Conservation (phyloP, 2,113 vertebrate species). For the Gambusia affinis region DNA sequence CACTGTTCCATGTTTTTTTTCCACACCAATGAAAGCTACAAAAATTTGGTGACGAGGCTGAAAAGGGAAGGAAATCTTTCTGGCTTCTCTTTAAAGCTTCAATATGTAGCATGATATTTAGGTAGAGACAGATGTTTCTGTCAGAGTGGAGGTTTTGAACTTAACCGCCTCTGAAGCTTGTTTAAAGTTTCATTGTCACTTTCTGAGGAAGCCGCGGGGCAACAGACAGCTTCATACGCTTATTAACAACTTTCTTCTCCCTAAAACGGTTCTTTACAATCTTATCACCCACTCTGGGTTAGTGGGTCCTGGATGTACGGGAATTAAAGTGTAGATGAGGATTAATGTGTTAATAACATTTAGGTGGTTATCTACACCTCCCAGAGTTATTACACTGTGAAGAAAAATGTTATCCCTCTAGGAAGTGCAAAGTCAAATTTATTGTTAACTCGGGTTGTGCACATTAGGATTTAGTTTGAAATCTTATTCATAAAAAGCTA, state of each 20-base stretch:
- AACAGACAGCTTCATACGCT: neutral
- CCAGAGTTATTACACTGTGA: neutral
- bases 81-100: too few species aligned
- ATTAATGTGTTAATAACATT: neutral
- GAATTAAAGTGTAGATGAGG: neutral
- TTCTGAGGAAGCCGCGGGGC: neutral
- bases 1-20: too few species aligned
- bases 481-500: neutral
- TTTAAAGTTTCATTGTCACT: neutral
- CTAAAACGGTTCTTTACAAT: neutral
- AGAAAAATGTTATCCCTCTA: neutral
- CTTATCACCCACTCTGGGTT: neutral
- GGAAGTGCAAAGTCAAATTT: neutral
- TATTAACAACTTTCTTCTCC: neutral
- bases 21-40: too few species aligned
- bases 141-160: neutral
- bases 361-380: neutral
- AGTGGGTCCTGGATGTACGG: neutral
- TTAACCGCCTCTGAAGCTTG: neutral
- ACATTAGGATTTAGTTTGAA: neutral
- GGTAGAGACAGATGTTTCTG: neutral
- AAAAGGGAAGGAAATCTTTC: too few species aligned
- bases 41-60: too few species aligned
- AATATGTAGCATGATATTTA: neutral
- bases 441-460: neutral